phyloP scores from a whole-genome alignment of 2,888 invertebrate species.

The Troilus luridus region DNA sequence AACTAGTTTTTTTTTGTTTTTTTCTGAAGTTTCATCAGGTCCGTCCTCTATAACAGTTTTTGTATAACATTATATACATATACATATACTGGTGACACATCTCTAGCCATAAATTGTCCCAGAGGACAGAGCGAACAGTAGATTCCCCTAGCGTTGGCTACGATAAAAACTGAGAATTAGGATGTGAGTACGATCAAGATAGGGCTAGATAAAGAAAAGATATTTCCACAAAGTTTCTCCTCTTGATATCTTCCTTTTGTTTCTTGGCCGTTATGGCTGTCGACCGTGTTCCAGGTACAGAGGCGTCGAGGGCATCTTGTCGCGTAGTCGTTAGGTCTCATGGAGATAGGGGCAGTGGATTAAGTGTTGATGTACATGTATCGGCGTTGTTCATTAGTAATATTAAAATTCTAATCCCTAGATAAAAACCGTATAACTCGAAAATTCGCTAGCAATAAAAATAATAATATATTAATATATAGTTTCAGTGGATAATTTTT shows the following conservation, averaged over 20 bases:
- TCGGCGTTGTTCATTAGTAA: neutral
- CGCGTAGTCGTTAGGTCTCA: neutral
- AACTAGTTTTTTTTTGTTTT: neutral
- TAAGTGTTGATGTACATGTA: neutral
- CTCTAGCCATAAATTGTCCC: neutral
- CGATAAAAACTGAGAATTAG: neutral
- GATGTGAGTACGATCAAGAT: constrained; percentile 4
- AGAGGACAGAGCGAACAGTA: neutral
- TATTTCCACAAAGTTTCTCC: neutral
- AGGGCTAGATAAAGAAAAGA: neutral
- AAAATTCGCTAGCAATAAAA: too few species aligned
- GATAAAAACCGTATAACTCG: too few species aligned
- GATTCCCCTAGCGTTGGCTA: neutral
- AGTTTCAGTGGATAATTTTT: too few species aligned
- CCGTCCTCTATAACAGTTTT: neutral
- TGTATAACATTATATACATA: neutral
- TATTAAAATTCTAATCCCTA: too few species aligned
- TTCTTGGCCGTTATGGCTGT: neutral
- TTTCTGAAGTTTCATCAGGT: neutral
- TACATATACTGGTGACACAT: neutral
- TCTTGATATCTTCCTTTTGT: constrained; percentile 32
- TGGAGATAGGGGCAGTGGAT: neutral
- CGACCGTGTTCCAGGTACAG: neutral
- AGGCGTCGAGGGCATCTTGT: neutral
- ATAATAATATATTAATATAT: too few species aligned